phyloP scores from a whole-genome alignment of 2,113 vertebrate genomes.

The Nyctibius bracteatus region DNA sequence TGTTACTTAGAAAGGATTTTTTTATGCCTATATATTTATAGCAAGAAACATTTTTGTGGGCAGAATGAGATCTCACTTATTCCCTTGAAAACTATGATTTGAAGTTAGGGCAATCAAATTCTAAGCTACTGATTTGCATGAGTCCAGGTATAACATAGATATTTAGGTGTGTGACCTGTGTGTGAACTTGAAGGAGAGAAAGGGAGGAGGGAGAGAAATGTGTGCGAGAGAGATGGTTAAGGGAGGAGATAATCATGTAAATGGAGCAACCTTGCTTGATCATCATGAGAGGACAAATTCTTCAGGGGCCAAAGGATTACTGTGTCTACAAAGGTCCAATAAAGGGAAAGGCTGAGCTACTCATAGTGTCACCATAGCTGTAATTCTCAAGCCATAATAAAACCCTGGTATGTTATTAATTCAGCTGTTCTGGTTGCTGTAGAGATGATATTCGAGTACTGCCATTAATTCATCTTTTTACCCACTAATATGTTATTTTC shows the following conservation, averaged over 20 bases:
- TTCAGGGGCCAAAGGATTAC: conserved; percentile 3
- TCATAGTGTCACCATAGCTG: conserved; percentile 51
- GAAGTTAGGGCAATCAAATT: background rate
- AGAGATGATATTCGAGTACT: conserved; percentile 59
- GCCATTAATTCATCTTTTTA: conserved; percentile 74
- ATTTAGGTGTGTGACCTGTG: conserved; percentile 46
- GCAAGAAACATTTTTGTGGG: background rate
- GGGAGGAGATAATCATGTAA: background rate
- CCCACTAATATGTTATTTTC: conserved; percentile 71
- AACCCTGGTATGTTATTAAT: conserved; percentile 68
- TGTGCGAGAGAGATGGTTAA: background rate
- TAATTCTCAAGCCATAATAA: conserved; percentile 72
- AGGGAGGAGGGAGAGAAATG: background rate
- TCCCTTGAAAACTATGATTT: conserved; percentile 6
- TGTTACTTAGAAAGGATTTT: background rate
- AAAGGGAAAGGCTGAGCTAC: conserved; percentile 41
- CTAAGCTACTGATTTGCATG: background rate
- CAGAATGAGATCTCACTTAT: background rate
- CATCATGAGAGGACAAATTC: background rate
- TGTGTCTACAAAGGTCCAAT: conserved; percentile 7
- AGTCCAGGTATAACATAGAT: background rate
- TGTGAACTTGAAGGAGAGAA: conserved; percentile 41
- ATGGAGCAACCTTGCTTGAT: conserved; percentile 43
- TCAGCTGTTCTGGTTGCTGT: conserved; percentile 66
- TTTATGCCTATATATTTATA: background rate